Evolutionary conservation across 2,888 invertebrate species (phyloP), one percentile per base, ranked within the genome.

Genomic region (Synergus laeviventris): DNA sequence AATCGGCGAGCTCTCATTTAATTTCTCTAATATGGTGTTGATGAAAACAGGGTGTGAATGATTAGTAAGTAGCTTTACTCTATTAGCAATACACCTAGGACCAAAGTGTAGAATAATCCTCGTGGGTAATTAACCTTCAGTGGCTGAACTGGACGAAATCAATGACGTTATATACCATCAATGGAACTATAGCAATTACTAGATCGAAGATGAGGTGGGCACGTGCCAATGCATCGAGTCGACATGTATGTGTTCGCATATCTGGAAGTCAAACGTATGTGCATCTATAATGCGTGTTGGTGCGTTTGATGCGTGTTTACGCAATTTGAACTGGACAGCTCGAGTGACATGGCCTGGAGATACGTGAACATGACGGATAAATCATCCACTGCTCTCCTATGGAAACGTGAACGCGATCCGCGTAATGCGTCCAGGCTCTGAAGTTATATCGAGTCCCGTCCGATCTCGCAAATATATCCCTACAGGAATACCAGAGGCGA

Each of bases 331-430:
- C 78, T 79, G 80, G 70, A 80, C 80, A 81, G 80, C 66, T 76
- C 75, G 77, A 78, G 77, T 76, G 78, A 79, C 80, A 75, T 74
- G 77, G 59, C 60, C 74, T 76, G 76, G 74, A 81, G 80, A 80
- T 78, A 78, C 66, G 62, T 62, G 62, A 62, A 62, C 62, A 62
- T 62, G 62, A 62, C 62, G 39, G 62, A 62, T 62, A 38, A 62
- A 62, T 62, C 62, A 62, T 38, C 62, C 18, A 62, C 16, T 62
- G n/a, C 38, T 62, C 38, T 62, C 62, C 38, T 38, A 80, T 78
- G 79, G 78, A 82, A 82, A 82, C 80, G 82, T 82, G 81, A 82
- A 82, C 78, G 80, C 77, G 79, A 82, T 82, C 82, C 78, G 76
- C 60, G 79, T 79, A 82, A 82, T 79, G 81, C 82, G 80, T 81